Percentiles rank a stretch among this genome's conserved stretches.
phyloP scores from a whole-genome alignment of 92 coral and sea anemone species.

The Meandrina meandrites region DNA sequence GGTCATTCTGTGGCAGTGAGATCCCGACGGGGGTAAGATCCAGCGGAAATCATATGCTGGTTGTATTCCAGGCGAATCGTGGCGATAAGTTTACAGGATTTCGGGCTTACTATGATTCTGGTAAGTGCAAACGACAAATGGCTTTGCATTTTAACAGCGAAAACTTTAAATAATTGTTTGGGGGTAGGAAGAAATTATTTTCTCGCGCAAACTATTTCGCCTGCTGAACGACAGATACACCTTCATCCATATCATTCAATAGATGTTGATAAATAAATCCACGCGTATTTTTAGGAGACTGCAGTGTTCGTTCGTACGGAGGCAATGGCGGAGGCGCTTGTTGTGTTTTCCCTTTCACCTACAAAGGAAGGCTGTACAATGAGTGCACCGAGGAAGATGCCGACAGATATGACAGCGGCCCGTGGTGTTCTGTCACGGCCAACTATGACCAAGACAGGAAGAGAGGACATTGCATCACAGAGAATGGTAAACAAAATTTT shows the following conservation, averaged over 20 bases:
- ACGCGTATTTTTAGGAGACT: conserved; percentile 52
- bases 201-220: too few relatives aligned
- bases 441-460: conserved; percentile 73
- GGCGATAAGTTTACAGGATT: conserved; percentile 68
- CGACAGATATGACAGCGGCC: conserved; percentile 17
- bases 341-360: conserved; percentile 80
- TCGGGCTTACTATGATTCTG: conserved; percentile 87
- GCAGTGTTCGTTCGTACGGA: conserved; percentile 82
- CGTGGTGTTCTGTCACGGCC: conserved; percentile 86
- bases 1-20: conserved; percentile 66
- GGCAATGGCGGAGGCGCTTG: conserved; percentile 87
- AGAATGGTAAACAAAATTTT: conserved; percentile 46
- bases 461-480: conserved; percentile 77
- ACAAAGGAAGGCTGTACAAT: conserved; percentile 68
- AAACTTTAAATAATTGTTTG: too few relatives aligned
- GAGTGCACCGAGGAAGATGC: conserved; percentile 61
- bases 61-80: conserved; percentile 56
- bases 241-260: background rate
- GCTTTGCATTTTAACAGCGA: background rate
- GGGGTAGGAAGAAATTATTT: too few relatives aligned
- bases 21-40: conserved; percentile 67
- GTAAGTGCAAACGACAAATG: conserved; percentile 27
- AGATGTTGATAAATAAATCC: background rate
- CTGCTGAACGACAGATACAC: background rate
- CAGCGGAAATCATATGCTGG: conserved; percentile 65